These are phyloP conservation scores for Rhyacichthys aspro DNA, from an alignment of 2,797 vertebrate genomes.

Conservation along the genomic window DNA sequence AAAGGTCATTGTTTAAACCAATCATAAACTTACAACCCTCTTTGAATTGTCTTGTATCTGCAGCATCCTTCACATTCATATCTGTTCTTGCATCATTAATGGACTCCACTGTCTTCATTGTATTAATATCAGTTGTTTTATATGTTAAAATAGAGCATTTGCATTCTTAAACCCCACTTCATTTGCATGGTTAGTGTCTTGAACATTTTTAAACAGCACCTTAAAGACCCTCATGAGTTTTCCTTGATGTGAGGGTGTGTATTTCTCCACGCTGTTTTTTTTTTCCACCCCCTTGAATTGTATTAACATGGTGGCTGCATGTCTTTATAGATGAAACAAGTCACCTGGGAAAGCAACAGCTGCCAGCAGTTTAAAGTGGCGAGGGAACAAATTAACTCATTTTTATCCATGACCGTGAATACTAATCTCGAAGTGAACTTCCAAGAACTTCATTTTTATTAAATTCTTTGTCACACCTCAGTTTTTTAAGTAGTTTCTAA, in stretches of 20 bases:
- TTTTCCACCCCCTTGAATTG: slow-evolving; percentile 3
- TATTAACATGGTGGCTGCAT: slow-evolving; percentile 42
- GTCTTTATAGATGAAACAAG: slow-evolving; percentile 68
- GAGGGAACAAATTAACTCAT: slow-evolving; percentile 66
- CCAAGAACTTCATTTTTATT: slow-evolving; percentile 9
- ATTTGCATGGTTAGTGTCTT: slow-evolving; percentile 38
- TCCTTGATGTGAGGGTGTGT: slow-evolving; percentile 23
- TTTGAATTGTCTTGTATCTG: slow-evolving; percentile 4
- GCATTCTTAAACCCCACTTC: background rate
- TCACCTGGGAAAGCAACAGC: slow-evolving; percentile 70
- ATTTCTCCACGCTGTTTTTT: slow-evolving; percentile 23
- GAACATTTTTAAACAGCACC: slow-evolving; percentile 21
- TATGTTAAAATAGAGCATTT: slow-evolving; percentile 6
- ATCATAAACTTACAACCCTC: background rate
- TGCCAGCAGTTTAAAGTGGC: slow-evolving; percentile 62
- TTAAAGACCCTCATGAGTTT: slow-evolving; percentile 33
- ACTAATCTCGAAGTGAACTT: slow-evolving; percentile 45
- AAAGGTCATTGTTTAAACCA: too few species aligned
- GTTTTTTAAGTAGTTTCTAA: slow-evolving; percentile 24
- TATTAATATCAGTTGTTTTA: slow-evolving; percentile 8
- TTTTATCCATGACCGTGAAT: slow-evolving; percentile 56
- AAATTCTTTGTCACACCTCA: background rate
- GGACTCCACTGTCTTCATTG: slow-evolving; percentile 5
- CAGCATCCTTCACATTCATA: background rate
- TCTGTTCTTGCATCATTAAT: slow-evolving; percentile 4